A percentile compares a stretch with the other conserved stretches of the same genome.
These are phyloP conservation scores for Heteractis magnifica DNA, from an alignment of 92 coral and sea anemone species.

Conservation along the genomic window DNA sequence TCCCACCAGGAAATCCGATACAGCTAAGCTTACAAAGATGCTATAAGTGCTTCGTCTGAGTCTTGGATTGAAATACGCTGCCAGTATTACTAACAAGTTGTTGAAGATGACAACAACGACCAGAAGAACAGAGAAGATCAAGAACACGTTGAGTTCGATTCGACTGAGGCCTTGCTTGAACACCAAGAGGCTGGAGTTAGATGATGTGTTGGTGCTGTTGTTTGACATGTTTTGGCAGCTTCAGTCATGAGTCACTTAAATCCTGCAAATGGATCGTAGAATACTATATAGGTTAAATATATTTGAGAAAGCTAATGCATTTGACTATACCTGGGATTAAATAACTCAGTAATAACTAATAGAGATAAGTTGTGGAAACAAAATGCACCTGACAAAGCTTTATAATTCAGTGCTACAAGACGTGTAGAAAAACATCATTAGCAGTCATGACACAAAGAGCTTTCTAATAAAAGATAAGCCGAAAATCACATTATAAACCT, in stretches of 20 bases:
- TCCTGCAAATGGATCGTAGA: background rate
- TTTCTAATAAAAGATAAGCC: background rate
- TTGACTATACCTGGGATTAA: background rate
- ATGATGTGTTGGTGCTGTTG: background rate
- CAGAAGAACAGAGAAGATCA: slow-evolving; percentile 43
- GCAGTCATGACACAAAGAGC: background rate
- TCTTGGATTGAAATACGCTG: slow-evolving; percentile 52
- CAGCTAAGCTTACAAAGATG: slow-evolving; percentile 72
- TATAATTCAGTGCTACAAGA: too few relatives aligned
- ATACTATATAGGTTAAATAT: too few relatives aligned
- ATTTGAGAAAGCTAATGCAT: background rate
- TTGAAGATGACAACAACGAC: slow-evolving; percentile 51
- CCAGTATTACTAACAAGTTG: slow-evolving; percentile 60
- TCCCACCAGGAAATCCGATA: slow-evolving; percentile 79
- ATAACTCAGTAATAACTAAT: too few relatives aligned
- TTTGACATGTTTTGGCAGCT: background rate
- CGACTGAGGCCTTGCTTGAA: slow-evolving; percentile 5
- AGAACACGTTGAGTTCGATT: slow-evolving; percentile 16
- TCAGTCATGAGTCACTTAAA: background rate
- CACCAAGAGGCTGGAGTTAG: background rate
- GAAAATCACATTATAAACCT: too few relatives aligned
- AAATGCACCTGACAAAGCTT: too few relatives aligned
- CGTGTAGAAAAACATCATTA: background rate
- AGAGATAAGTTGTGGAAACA: too few relatives aligned
- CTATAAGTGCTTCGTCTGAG: slow-evolving; percentile 60